These are phyloP conservation scores for Lytechinus pictus DNA, from an alignment of 35 echinoderm and acorn worm genomes.

Conservation along the genomic window DNA sequence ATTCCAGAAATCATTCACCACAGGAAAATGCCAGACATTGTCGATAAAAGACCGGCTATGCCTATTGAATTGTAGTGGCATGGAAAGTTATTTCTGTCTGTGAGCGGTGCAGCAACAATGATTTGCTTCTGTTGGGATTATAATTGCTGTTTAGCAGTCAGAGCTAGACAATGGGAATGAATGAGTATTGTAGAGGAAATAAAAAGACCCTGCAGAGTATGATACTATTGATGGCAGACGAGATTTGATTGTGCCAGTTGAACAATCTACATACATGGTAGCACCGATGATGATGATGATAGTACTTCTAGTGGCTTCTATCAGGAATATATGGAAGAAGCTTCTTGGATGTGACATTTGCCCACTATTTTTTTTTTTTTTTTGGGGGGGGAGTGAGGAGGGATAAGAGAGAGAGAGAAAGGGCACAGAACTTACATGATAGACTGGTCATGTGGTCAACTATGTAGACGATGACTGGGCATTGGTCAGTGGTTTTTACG, in stretches of 20 bases:
- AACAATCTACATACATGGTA: no score
- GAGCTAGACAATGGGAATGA: not conserved
- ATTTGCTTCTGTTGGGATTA: not conserved
- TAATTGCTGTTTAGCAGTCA: not conserved
- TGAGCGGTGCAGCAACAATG: not conserved
- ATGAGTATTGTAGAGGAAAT: not conserved
- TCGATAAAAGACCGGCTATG: not conserved
- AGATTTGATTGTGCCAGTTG: no score
- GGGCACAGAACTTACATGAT: not conserved
- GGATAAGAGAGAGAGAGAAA: not conserved
- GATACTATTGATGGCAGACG: not conserved
- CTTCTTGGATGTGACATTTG: not conserved
- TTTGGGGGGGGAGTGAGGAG: not conserved
- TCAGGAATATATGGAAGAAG: not conserved
- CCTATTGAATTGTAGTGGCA: not conserved
- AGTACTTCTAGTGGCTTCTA: not conserved
- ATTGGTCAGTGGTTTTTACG: not conserved
- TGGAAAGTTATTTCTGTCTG: conserved; percentile 4
- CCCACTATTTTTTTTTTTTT: not conserved
- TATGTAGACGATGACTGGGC: not conserved
- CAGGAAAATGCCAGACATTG: not conserved
- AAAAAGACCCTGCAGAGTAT: not conserved
- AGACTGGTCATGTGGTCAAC: not conserved
- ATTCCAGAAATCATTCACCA: not conserved
- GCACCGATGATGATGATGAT: no score